Conservation (phyloP, 1,140 invertebrate species). For the Campodea augens region DNA sequence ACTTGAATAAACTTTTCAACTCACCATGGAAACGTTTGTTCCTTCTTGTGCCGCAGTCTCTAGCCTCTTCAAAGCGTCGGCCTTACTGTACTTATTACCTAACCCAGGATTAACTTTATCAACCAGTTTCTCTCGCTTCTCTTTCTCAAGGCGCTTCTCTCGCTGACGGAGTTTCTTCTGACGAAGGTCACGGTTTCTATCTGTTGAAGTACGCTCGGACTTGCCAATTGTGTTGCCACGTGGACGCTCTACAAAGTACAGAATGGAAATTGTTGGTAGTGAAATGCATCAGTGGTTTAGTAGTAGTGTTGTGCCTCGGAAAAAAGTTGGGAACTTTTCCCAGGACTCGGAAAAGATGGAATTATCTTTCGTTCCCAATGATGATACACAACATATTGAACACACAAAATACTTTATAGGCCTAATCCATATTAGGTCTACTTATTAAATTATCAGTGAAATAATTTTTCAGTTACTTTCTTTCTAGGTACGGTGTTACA, state of each 20-base stretch:
- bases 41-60: constrained; percentile 43
- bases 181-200: constrained; percentile 72
- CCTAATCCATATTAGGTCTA: no score
- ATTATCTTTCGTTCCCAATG: no score
- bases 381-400: no score
- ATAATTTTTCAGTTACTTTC: no score
- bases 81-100: constrained; percentile 35
- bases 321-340: no score
- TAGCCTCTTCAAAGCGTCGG: constrained; percentile 29
- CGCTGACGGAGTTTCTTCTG: constrained; percentile 66
- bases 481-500: no score
- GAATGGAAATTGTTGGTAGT: constrained; percentile 7
- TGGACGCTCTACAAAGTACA: constrained; percentile 28
- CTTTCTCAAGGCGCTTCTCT: constrained; percentile 26
- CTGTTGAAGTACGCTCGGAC: constrained; percentile 60
- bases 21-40: constrained; percentile 29
- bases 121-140: constrained; percentile 32
- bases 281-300: constrained; percentile 9
- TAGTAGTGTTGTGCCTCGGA: background rate
- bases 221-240: constrained; percentile 59
- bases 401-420: no score
- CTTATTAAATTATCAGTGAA: no score
- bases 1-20: constrained; percentile 5
- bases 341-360: no score
- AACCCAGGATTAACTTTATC: constrained; percentile 27